phyloP scores from a whole-genome alignment of 2,888 invertebrate species.

The Serripes groenlandicus region DNA sequence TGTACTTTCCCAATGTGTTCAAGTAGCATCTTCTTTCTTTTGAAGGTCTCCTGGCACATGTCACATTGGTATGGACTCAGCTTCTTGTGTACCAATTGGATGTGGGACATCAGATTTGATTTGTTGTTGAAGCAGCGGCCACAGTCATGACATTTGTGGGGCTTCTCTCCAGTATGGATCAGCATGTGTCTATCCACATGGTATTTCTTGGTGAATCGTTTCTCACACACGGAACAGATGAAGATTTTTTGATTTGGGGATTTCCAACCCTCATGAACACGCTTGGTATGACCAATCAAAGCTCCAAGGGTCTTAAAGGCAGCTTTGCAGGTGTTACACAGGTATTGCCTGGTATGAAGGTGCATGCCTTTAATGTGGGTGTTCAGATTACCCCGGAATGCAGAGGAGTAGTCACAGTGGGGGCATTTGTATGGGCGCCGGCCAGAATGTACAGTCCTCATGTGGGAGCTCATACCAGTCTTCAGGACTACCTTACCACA shows the following conservation, averaged over 20 bases:
- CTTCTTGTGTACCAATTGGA: constrained; percentile 83
- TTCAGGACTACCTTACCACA: constrained; percentile 83
- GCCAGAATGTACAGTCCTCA: constrained; percentile 84
- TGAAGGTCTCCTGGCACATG: constrained; percentile 84
- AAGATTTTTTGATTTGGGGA: constrained; percentile 85
- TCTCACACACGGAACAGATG: constrained; percentile 84
- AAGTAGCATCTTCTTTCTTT: constrained; percentile 81
- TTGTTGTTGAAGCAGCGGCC: constrained; percentile 84
- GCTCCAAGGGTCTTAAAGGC: constrained; percentile 84
- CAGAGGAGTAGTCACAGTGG: constrained; percentile 84
- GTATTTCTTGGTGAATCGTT: constrained; percentile 84
- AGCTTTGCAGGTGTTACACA: constrained; percentile 83
- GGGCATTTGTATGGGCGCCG: constrained; percentile 84
- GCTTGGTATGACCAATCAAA: constrained; percentile 83
- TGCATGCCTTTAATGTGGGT: constrained; percentile 85
- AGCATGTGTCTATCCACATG: constrained; percentile 84
- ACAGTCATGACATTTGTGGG: constrained; percentile 83
- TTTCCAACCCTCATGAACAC: constrained; percentile 84
- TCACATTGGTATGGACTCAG: constrained; percentile 83
- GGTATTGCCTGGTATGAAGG: constrained; percentile 82
- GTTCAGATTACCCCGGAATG: constrained; percentile 83
- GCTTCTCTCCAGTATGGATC: constrained; percentile 83
- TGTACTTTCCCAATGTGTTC: constrained; percentile 83
- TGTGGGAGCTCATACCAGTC: constrained; percentile 84
- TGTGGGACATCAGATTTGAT: constrained; percentile 84